These are phyloP conservation scores for Scaptomyza graminum DNA, from an alignment of 1,140 invertebrate genomes.

Conservation along the genomic window DNA sequence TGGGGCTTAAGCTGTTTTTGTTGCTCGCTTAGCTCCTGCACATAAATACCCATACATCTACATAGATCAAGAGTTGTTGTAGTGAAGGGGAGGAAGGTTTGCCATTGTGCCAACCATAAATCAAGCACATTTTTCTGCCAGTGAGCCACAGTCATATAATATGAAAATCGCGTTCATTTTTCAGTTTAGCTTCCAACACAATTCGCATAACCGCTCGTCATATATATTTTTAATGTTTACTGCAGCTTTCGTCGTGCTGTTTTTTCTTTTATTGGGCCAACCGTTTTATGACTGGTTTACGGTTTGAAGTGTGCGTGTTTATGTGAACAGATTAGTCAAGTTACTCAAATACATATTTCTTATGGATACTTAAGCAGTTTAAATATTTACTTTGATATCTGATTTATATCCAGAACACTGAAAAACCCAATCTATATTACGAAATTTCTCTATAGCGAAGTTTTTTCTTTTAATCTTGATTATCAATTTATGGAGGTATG, in stretches of 20 bases:
- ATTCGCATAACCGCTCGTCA: conserved; percentile 65
- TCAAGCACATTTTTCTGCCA: conserved; percentile 80
- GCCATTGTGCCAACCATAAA: conserved; percentile 76
- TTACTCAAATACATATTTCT: not conserved
- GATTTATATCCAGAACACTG: no score
- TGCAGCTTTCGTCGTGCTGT: conserved; percentile 56
- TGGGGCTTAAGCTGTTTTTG: conserved; percentile 28
- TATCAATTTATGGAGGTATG: no score
- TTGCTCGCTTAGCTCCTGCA: conserved; percentile 27
- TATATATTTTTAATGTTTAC: conserved; percentile 76
- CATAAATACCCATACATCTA: conserved; percentile 4
- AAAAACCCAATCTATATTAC: no score
- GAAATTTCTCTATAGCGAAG: no score
- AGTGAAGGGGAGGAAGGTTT: no score
- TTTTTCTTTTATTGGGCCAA: conserved; percentile 58
- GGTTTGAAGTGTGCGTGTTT: conserved; percentile 63
- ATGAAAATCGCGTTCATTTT: conserved; percentile 56
- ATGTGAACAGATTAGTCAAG: conserved; percentile 58
- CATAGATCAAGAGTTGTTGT: conserved; percentile 31
- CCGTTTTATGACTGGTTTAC: conserved; percentile 74
- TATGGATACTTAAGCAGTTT: no score
- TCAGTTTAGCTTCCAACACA: conserved; percentile 63
- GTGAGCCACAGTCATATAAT: conserved; percentile 76
- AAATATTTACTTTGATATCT: no score
- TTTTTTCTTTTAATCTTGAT: no score